Base-by-base conservation (phyloP, 2,113 vertebrate genomes). In the Columba janthina region DNA sequence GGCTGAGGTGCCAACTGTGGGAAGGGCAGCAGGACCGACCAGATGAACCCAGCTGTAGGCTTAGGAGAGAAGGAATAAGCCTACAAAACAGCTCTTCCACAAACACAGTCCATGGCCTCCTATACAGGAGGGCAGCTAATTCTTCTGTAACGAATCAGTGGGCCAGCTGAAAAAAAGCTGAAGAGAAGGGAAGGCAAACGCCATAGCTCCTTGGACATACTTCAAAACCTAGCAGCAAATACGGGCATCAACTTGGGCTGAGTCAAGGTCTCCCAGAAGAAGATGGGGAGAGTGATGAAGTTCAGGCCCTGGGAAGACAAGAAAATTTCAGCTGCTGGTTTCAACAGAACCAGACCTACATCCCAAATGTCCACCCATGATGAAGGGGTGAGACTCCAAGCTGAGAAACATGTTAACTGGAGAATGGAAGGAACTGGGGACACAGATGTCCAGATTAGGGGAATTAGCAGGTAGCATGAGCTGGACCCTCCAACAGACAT, bases 231-330 rank as follows among this genome's bases (percentile, higher is more conserved):
- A 70, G n/a, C 25, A 73, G 19, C 1, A 1, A 3, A 0, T 18
- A n/a, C 40, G 22, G 9, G 18, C 29, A 34, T n/a, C 0, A 0
- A 3, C 29, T 15, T 34, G 5, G 10, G 2, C 28, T 51, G 31
- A 83, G 44, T 26, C 51, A 61, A 88, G 15, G 8, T 82, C 12
- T 34, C 24, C 40, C 46, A 36, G n/a, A 56, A 42, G 25, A 40
- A 54, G 4, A 34, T 8, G 10, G 12, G 9, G 24, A 67, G 9
- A 72, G 9, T 13, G 60, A 10, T 36, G 29, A 56, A 73, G 54
- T 66, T 32, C 46, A 69, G 13, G 24, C 32, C 12, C 28, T 58
- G 16, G 10, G 14, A 78, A 67, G 28, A 28, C 2, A 76, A 42
- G 28, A 56, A 2, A 8, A 1, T 2, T 48, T 85, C 29, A 42